These are phyloP conservation scores for Sarcoramphus papa DNA, from an alignment of 2,797 vertebrate species.

Conservation along the genomic window DNA sequence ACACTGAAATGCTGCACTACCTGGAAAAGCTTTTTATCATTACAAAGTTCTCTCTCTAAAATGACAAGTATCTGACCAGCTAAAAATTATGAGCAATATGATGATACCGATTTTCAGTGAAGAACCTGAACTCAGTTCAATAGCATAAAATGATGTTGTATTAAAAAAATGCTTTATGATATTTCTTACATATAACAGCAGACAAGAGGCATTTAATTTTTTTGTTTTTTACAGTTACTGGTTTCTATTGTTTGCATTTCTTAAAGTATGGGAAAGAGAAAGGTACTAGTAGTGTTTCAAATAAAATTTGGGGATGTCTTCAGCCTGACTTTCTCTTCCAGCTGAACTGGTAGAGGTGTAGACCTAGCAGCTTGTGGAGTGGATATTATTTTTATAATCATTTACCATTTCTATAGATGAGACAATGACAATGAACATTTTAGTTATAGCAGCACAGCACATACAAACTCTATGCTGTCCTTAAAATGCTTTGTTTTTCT, in stretches of 20 bases:
- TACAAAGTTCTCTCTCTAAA: background rate
- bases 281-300: background rate
- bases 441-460: background rate
- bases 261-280: background rate
- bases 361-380: background rate
- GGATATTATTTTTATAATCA: background rate
- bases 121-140: background rate
- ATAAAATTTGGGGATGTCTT: background rate
- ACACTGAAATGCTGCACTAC: background rate
- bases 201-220: background rate
- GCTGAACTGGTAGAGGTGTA: background rate
- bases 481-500: background rate
- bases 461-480: fast-evolving
- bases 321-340: background rate
- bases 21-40: background rate
- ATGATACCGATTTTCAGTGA: background rate
- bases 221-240: background rate
- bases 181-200: background rate
- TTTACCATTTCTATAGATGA: background rate
- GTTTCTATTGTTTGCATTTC: background rate
- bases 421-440: background rate
- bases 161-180: background rate
- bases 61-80: background rate
- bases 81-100: background rate
- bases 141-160: background rate